Percentiles rank a stretch among this genome's conserved stretches.
These are phyloP conservation scores for Megalops atlanticus DNA, from an alignment of 2,113 vertebrate genomes.

Conservation along the genomic window DNA sequence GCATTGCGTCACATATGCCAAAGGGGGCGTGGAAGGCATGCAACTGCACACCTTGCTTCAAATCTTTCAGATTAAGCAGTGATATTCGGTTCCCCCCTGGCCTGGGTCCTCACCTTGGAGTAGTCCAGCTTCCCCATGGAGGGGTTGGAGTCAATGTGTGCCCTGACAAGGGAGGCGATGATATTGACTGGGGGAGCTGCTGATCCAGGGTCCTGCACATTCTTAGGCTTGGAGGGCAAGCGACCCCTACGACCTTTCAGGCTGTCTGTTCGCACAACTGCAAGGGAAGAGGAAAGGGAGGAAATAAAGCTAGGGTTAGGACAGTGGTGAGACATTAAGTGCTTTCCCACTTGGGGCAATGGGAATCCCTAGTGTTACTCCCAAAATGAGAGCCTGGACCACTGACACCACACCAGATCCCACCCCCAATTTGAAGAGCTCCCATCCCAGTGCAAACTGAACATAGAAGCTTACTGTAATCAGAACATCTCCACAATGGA, in stretches of 20 bases:
- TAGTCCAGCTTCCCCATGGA: conserved; percentile 83
- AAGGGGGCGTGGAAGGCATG: no score
- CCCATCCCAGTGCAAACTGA: no score
- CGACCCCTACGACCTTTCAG: conserved; percentile 89
- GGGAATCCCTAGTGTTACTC: no score
- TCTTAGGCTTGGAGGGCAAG: conserved; percentile 88
- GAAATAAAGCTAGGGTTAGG: conserved; percentile 3
- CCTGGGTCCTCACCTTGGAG: conserved; percentile 78
- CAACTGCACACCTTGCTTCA: neutral
- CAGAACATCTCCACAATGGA: no score
- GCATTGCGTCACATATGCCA: neutral
- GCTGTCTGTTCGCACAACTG: conserved; percentile 91
- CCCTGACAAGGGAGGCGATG: conserved; percentile 83
- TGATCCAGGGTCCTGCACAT: conserved; percentile 61
- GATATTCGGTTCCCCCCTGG: neutral
- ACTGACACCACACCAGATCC: no score
- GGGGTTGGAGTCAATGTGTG: conserved; percentile 85
- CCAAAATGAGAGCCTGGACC: no score
- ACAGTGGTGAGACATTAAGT: no score
- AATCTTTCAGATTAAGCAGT: neutral
- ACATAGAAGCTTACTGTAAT: no score
- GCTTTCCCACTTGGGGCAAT: no score
- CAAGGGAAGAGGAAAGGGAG: neutral
- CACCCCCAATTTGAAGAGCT: no score
- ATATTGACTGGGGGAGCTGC: conserved; percentile 74